Percentiles rank a stretch among this genome's conserved stretches.
phyloP scores from a whole-genome alignment of 2,797 vertebrate genomes.

The Alfaro cultratus region DNA sequence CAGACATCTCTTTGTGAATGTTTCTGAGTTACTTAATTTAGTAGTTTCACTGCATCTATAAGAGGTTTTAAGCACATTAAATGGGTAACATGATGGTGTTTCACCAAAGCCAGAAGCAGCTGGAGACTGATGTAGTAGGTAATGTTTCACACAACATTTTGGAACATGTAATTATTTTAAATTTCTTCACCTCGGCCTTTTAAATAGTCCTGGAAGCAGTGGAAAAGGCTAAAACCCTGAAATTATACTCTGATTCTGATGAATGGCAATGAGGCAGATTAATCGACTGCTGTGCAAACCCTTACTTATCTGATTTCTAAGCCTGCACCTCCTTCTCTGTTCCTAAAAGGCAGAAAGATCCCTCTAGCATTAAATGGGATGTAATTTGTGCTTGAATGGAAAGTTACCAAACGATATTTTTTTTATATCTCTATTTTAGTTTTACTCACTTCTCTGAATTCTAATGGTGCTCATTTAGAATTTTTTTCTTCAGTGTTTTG shows the following conservation, averaged over 20 bases:
- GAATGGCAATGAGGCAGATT: constrained; percentile 74
- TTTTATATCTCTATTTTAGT: constrained; percentile 5
- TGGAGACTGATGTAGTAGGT: constrained; percentile 15
- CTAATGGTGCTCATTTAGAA: background rate
- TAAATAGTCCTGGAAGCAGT: constrained; percentile 40
- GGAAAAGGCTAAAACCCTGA: constrained; percentile 45
- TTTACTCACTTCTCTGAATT: constrained; percentile 12
- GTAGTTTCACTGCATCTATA: constrained; percentile 12
- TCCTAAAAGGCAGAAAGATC: constrained; percentile 69
- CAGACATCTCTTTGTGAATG: background rate
- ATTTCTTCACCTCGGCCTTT: constrained; percentile 42
- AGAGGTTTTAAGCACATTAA: constrained; percentile 29
- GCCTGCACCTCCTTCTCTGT: constrained; percentile 69
- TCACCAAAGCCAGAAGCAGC: constrained; percentile 3
- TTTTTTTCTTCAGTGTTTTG: background rate
- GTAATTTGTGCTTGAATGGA: constrained; percentile 74
- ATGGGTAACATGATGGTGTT: constrained; percentile 4
- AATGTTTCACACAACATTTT: constrained; percentile 49
- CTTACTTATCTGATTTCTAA: constrained; percentile 75
- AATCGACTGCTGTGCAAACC: constrained; percentile 70
- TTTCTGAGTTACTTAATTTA: background rate
- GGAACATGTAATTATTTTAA: constrained; percentile 40
- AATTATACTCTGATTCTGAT: constrained; percentile 70
- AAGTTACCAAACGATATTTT: constrained; percentile 66
- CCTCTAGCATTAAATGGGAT: constrained; percentile 67